These are phyloP conservation scores for Tetragonula clypearis DNA, from an alignment of 1,140 invertebrate species.

Conservation along the genomic window DNA sequence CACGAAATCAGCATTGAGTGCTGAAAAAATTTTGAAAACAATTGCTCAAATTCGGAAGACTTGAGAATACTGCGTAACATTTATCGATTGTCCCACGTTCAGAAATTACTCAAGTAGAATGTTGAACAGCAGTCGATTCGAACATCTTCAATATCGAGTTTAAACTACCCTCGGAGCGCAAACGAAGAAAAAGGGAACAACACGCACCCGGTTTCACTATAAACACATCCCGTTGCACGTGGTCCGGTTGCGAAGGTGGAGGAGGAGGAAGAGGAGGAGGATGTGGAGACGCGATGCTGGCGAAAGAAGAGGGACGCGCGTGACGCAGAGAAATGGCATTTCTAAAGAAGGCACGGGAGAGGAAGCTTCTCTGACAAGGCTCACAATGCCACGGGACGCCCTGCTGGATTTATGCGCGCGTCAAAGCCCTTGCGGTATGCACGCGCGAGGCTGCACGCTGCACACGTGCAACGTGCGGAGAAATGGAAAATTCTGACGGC, in stretches of 20 bases:
- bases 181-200: no score
- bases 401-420: constrained; percentile 65
- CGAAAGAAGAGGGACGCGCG: constrained; percentile 52
- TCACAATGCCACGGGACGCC: constrained; percentile 64
- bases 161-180: no score
- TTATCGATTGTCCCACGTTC: no score
- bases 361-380: constrained; percentile 59
- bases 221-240: no score
- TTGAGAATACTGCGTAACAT: no score
- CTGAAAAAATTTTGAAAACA: no score
- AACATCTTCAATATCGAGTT: no score
- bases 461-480: constrained; percentile 39
- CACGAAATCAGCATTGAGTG: no score
- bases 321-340: constrained; percentile 69
- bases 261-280: neutral
- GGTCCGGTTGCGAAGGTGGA: constrained; percentile 7
- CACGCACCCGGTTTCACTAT: neutral
- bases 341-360: constrained; percentile 67
- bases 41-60: no score
- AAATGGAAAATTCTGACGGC: constrained; percentile 45
- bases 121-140: no score
- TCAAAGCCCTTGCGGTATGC: constrained; percentile 64
- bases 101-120: no score
- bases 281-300: constrained; percentile 5
- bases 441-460: constrained; percentile 43